Evolutionary conservation across 2,113 vertebrate species (phyloP), one percentile per base, ranked within the genome.

Genomic region (Eupsittula cactorum): DNA sequence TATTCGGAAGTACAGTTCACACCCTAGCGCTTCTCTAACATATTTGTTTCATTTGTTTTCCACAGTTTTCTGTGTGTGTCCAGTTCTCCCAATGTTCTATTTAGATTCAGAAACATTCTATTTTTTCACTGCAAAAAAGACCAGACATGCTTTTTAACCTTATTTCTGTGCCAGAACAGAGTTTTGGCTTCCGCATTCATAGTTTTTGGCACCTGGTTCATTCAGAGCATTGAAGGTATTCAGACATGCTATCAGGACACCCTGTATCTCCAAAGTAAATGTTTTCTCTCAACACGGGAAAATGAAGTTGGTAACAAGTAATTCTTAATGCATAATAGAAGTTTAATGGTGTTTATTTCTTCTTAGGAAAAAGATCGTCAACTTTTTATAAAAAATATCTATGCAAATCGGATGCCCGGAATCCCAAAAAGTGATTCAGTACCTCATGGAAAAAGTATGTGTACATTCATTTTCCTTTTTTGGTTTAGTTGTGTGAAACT

Each of bases 311-410:
- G 10, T 42, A 55, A 80, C 69, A 83, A 64, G 3, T 37, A 49
- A 42, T 46, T 74, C 25, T 85, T 55, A 31, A 35, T 21, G 23
- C 27, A 2, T 39, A 13, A 50, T 55, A 29, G 39, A 71, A 60
- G 5, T 19, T 71, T 84, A 44, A 75, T 14, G 4, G 2, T 20
- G 15, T 94, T 78, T 83, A 16, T 69, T 82, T 62, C 79, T 96
- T 93, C 83, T 88, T 59, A 98, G 98, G 98, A 98, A 79, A 98
- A 97, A 78, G 97, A 98, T 42, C 90, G 94, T 3, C 97, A 98
- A 31, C 96, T 98, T 57, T 95, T 97, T 33, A 77, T 94, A 52
- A 95, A 88, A 94, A 98, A 98, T 64, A 98, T 98, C 95, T 99
- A 98, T 71, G 90, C 97, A 57, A 97, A 98, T 62, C 78, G 92